Conservation (phyloP, 2,113 vertebrate genomes). For the Caranx ignobilis region DNA sequence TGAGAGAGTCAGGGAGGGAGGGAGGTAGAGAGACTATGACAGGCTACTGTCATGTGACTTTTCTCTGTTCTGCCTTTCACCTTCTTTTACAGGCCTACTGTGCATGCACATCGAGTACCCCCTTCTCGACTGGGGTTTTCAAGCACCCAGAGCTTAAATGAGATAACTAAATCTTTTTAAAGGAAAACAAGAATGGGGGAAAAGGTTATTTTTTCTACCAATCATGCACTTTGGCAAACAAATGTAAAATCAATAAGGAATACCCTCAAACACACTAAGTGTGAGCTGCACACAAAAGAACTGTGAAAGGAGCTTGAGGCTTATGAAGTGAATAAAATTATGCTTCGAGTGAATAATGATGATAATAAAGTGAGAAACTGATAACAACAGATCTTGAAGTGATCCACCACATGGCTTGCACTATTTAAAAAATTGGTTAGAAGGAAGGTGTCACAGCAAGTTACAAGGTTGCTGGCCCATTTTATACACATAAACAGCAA, state of each 20-base stretch:
- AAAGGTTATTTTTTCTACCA: conserved; percentile 41
- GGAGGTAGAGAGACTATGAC: conserved; percentile 42
- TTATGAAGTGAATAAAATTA: conserved; percentile 37
- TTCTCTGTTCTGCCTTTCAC: conserved; percentile 53
- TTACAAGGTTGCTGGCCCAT: background rate
- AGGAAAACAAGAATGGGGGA: conserved; percentile 27
- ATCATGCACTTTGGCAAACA: conserved; percentile 64
- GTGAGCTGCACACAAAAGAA: conserved; percentile 44
- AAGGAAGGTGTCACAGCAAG: conserved; percentile 12
- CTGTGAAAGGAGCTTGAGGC: background rate
- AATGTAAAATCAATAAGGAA: conserved; percentile 74
- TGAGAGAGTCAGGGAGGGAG: conserved; percentile 13
- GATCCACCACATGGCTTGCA: conserved; percentile 4
- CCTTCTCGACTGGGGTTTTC: conserved; percentile 39
- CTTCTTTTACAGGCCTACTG: conserved; percentile 43
- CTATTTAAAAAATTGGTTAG: conserved; percentile 19
- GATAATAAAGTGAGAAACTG: conserved; percentile 34
- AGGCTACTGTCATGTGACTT: conserved; percentile 54
- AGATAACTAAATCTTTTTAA: conserved; percentile 68
- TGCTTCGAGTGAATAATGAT: conserved; percentile 43
- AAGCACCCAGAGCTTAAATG: conserved; percentile 51
- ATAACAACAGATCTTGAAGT: conserved; percentile 5
- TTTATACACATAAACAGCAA: background rate
- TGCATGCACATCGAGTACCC: conserved; percentile 35
- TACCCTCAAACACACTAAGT: conserved; percentile 42